Percentiles rank a stretch among this genome's conserved stretches.
Conservation (phyloP, 1,140 invertebrate species). For the Pseudachorutes palmiensis region DNA sequence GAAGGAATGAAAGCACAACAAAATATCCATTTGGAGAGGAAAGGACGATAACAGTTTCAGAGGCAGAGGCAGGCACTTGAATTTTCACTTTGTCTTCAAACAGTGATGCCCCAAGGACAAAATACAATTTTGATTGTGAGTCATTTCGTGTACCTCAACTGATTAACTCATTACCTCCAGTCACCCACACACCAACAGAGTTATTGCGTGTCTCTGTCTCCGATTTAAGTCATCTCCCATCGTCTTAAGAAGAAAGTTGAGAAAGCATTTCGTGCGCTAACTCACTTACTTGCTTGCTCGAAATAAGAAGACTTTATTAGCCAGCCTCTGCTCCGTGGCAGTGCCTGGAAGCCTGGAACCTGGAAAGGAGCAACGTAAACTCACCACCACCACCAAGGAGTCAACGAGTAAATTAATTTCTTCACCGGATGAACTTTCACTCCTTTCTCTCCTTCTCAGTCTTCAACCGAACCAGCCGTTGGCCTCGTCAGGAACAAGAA, state of each 20-base stretch:
- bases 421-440: conserved; percentile 12
- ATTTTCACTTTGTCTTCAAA: conserved; percentile 4
- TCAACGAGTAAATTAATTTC: conserved; percentile 10
- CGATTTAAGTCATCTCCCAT: too few species aligned
- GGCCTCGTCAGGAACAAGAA: neutral
- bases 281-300: too few species aligned
- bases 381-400: neutral
- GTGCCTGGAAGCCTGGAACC: neutral
- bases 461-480: neutral
- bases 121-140: neutral
- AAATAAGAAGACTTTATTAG: conserved; percentile 2
- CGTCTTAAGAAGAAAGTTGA: neutral
- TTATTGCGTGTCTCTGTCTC: too few species aligned
- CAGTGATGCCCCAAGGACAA: neutral
- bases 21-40: neutral
- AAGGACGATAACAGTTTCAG: conserved; percentile 8
- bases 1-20: neutral
- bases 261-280: neutral
- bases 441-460: neutral
- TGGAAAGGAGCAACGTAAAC: neutral
- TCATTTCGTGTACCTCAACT: too few species aligned
- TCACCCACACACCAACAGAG: too few species aligned
- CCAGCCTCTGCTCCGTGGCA: too few species aligned
- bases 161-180: too few species aligned
- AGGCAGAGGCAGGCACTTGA: too few species aligned